These are phyloP conservation scores for Chelmon rostratus DNA, from an alignment of 2,797 vertebrate genomes.

Conservation along the genomic window DNA sequence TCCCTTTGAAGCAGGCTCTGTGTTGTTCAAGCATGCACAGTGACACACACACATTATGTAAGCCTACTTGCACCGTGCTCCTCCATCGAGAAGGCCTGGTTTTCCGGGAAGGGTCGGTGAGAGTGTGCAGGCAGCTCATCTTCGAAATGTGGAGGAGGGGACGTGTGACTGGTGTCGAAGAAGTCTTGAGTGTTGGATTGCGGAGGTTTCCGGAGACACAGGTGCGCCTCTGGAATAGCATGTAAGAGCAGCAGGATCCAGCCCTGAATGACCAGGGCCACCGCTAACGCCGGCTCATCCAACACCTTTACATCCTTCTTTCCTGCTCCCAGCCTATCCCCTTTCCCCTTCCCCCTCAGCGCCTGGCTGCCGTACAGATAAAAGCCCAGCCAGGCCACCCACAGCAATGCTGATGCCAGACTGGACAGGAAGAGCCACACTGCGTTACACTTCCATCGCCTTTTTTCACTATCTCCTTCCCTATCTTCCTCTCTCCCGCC, in stretches of 20 bases:
- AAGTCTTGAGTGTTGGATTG: slow-evolving; percentile 90
- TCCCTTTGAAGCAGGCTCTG: not conserved
- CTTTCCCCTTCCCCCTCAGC: slow-evolving; percentile 73
- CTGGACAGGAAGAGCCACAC: slow-evolving; percentile 93
- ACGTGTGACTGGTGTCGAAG: slow-evolving; percentile 91
- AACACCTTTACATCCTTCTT: slow-evolving; percentile 80
- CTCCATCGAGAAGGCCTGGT: slow-evolving; percentile 96
- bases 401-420: slow-evolving; percentile 91
- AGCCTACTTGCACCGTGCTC: slow-evolving; percentile 93
- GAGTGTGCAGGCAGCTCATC: slow-evolving; percentile 91
- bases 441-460: slow-evolving; percentile 93
- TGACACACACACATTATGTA: slow-evolving; percentile 31
- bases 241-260: slow-evolving; percentile 97
- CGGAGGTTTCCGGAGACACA: slow-evolving; percentile 88
- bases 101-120: slow-evolving; percentile 92
- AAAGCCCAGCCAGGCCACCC: slow-evolving; percentile 96
- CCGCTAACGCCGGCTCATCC: slow-evolving; percentile 94
- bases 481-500: slow-evolving; percentile 74
- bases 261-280: slow-evolving; percentile 93
- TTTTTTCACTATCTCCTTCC: slow-evolving; percentile 77
- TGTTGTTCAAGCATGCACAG: not conserved
- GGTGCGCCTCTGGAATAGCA: slow-evolving; percentile 95
- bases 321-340: slow-evolving; percentile 56
- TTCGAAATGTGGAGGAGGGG: slow-evolving; percentile 86
- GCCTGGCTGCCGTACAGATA: slow-evolving; percentile 92